These are phyloP conservation scores for Platycercus adscitus DNA, from an alignment of 2,113 vertebrate genomes.

Conservation along the genomic window DNA sequence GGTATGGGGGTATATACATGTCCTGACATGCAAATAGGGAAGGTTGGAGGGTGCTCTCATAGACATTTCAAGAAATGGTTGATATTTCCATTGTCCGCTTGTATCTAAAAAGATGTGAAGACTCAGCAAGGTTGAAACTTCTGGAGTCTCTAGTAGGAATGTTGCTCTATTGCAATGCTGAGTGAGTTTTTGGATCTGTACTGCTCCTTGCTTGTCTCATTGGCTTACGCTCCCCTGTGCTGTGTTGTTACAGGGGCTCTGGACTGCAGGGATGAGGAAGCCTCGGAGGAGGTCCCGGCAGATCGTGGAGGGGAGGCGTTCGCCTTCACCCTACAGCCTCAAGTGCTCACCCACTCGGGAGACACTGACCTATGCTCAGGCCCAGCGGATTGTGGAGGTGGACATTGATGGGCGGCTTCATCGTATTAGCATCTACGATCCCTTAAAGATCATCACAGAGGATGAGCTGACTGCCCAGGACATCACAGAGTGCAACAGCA, in stretches of 20 bases:
- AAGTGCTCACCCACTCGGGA: slow-evolving; percentile 91
- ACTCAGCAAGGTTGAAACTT: not conserved
- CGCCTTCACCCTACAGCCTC: slow-evolving; percentile 90
- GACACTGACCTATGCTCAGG: slow-evolving; percentile 91
- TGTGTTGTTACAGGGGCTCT: not conserved
- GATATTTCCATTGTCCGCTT: not conserved
- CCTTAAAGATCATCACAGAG: slow-evolving; percentile 93
- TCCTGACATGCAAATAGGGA: not conserved
- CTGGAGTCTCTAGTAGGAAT: not conserved
- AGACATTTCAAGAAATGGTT: not conserved
- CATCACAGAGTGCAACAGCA: slow-evolving; percentile 96
- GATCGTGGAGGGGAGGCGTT: slow-evolving; percentile 78
- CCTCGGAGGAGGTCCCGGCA: slow-evolving; percentile 86
- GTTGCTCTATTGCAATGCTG: accelerated
- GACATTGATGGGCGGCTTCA: slow-evolving; percentile 96
- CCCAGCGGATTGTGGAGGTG: slow-evolving; percentile 95
- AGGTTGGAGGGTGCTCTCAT: not conserved
- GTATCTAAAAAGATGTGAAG: not conserved
- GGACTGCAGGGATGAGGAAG: slow-evolving; percentile 87
- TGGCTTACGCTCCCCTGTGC: not conserved
- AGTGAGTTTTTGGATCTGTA: not conserved
- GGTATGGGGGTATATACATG: not conserved
- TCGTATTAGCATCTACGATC: slow-evolving; percentile 94
- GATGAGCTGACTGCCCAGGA: slow-evolving; percentile 96
- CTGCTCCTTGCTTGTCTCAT: not conserved